Percentiles rank a stretch among this genome's conserved stretches.
phyloP scores from a whole-genome alignment of 2,113 vertebrate genomes.

The Pterocles gutturalis region DNA sequence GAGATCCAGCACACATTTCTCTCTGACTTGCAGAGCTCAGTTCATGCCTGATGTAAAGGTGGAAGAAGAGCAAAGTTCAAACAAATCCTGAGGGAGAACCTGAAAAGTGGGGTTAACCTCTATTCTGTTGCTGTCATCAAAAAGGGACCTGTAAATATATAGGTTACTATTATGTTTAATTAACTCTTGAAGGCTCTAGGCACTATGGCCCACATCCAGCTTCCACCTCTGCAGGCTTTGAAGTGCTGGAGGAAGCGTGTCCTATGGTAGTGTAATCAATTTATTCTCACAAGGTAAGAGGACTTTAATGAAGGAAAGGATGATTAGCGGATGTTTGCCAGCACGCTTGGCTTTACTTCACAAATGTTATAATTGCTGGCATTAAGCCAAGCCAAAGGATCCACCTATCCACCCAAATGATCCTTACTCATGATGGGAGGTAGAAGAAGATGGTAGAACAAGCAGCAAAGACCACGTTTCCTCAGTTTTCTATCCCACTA shows the following conservation, averaged over 20 bases:
- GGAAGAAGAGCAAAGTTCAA: conserved; percentile 59
- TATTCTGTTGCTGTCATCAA: conserved; percentile 69
- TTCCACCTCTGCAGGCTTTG: conserved; percentile 67
- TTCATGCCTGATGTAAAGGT: neutral
- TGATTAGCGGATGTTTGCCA: conserved; percentile 58
- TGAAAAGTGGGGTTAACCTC: conserved; percentile 64
- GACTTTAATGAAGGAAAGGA: conserved; percentile 60
- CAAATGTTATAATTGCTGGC: conserved; percentile 52
- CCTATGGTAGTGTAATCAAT: conserved; percentile 52
- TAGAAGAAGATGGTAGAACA: neutral
- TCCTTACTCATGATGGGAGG: neutral
- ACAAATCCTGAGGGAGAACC: conserved; percentile 64
- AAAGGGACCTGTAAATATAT: conserved; percentile 59
- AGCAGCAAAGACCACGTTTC: neutral
- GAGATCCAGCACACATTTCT: neutral
- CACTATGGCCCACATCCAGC: conserved; percentile 58
- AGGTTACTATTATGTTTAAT: conserved; percentile 69
- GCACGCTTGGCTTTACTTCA: conserved; percentile 43
- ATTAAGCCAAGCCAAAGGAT: conserved; percentile 36
- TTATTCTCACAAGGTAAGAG: conserved; percentile 67
- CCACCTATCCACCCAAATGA: neutral
- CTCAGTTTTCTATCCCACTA: neutral
- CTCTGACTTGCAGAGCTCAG: neutral
- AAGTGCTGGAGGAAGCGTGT: conserved; percentile 57
- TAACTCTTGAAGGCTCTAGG: conserved; percentile 63